These are phyloP conservation scores for Streblospio benedicti DNA, from an alignment of 1,140 invertebrate species.

Conservation along the genomic window DNA sequence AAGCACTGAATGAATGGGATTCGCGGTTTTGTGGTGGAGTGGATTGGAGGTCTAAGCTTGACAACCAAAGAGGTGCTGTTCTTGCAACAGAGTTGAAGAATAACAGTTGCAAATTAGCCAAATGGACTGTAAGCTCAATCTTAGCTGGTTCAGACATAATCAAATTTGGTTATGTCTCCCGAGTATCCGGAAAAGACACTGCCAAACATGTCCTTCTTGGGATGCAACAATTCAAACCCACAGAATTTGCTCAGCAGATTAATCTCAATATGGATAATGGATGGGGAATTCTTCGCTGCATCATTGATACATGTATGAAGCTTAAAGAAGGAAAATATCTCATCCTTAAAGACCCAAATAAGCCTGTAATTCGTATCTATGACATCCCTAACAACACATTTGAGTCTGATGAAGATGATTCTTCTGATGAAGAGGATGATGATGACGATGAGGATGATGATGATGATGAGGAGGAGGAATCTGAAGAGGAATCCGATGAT, in stretches of 20 bases:
- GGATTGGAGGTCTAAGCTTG: slow-evolving; percentile 95
- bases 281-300: slow-evolving; percentile 96
- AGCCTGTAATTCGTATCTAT: slow-evolving; percentile 90
- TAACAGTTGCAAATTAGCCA: slow-evolving; percentile 96
- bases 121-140: slow-evolving; percentile 90
- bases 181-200: slow-evolving; percentile 83
- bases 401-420: slow-evolving; percentile 91
- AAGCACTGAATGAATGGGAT: slow-evolving; percentile 98
- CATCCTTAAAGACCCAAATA: slow-evolving; percentile 99
- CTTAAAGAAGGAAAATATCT: slow-evolving; percentile 93
- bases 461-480: slow-evolving; percentile 7
- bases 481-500: slow-evolving; percentile 8
- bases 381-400: slow-evolving; percentile 97
- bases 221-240: slow-evolving; percentile 96
- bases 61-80: slow-evolving; percentile 93
- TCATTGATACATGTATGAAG: slow-evolving; percentile 96
- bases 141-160: slow-evolving; percentile 94
- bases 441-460: slow-evolving; percentile 35
- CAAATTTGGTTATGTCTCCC: slow-evolving; percentile 97
- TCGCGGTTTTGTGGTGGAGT: slow-evolving; percentile 82
- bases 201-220: slow-evolving; percentile 94
- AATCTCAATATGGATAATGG: slow-evolving; percentile 99
- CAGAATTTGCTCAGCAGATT: slow-evolving; percentile 97
- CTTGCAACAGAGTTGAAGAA: slow-evolving; percentile 96
- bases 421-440: slow-evolving; percentile 51